phyloP scores from a whole-genome alignment of 2,113 vertebrate genomes.

The Carlito syrichta region DNA sequence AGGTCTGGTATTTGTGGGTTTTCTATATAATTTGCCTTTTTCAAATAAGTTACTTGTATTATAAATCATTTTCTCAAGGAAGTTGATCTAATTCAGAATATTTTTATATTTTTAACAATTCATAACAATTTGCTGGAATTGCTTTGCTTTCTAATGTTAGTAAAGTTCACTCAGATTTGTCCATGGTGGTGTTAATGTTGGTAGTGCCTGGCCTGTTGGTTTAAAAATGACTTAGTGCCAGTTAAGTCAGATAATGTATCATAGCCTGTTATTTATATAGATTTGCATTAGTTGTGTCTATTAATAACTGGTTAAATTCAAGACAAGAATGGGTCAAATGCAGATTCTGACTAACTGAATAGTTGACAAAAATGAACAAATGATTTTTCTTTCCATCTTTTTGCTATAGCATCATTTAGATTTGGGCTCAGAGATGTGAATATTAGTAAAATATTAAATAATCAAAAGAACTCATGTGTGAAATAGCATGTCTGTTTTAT shows the following conservation, averaged over 20 bases:
- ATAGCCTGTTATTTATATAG: background rate
- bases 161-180: background rate
- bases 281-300: background rate
- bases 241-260: background rate
- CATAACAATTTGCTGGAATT: background rate
- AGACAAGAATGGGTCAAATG: background rate
- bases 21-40: background rate
- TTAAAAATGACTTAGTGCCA: background rate
- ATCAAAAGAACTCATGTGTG: slow-evolving; percentile 53
- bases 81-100: background rate
- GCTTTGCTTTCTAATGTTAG: background rate
- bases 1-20: background rate
- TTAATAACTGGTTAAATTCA: background rate
- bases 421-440: background rate
- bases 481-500: slow-evolving; percentile 47
- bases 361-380: background rate
- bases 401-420: background rate
- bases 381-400: background rate
- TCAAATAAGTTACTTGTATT: background rate
- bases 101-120: background rate
- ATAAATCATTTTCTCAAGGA: background rate
- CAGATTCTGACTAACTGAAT: background rate
- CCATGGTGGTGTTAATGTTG: background rate
- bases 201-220: background rate
- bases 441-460: slow-evolving; percentile 46